Evolutionary conservation across 2,888 invertebrate genomes (phyloP).

Genomic region (Cephus rjabovi): DNA sequence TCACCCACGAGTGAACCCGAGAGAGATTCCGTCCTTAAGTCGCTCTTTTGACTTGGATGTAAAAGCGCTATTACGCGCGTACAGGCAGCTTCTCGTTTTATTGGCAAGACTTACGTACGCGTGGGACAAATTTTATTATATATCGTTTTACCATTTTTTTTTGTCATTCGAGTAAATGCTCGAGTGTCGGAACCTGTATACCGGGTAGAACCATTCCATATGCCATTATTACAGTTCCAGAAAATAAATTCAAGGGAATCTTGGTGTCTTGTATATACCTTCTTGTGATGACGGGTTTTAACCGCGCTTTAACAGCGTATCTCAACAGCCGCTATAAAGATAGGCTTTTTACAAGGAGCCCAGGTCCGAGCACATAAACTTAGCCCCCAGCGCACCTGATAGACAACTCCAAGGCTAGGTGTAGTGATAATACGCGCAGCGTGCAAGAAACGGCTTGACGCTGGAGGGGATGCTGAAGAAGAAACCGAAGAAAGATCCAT

Average conservation of each 20-base stretch:
- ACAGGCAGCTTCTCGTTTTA: not conserved
- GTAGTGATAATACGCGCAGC: conserved; percentile 14
- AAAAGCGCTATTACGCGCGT: not conserved
- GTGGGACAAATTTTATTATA: not conserved
- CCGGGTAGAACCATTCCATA: not conserved
- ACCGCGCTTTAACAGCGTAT: conserved; percentile 49
- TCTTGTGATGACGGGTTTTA: conserved; percentile 35
- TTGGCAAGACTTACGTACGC: not conserved
- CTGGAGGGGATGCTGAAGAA: not conserved
- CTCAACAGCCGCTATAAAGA: conserved; percentile 46
- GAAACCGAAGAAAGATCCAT: conserved; percentile 7
- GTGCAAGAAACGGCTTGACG: not conserved
- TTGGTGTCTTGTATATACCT: not conserved
- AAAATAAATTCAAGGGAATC: not conserved
- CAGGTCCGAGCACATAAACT: conserved; percentile 36
- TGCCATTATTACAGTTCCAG: not conserved
- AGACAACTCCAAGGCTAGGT: conserved; percentile 35
- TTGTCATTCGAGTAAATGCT: not conserved
- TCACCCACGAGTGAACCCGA: conserved; percentile 34
- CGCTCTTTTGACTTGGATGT: not conserved
- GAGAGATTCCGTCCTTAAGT: not conserved
- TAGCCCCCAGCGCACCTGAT: conserved; percentile 39
- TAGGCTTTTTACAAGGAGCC: conserved; percentile 27
- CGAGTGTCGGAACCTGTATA: not conserved
- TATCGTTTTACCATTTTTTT: not conserved